Evolutionary conservation across 2,888 invertebrate genomes (phyloP), one percentile per base, ranked within the genome.

Genomic region (Parnassius mnemosyne): DNA sequence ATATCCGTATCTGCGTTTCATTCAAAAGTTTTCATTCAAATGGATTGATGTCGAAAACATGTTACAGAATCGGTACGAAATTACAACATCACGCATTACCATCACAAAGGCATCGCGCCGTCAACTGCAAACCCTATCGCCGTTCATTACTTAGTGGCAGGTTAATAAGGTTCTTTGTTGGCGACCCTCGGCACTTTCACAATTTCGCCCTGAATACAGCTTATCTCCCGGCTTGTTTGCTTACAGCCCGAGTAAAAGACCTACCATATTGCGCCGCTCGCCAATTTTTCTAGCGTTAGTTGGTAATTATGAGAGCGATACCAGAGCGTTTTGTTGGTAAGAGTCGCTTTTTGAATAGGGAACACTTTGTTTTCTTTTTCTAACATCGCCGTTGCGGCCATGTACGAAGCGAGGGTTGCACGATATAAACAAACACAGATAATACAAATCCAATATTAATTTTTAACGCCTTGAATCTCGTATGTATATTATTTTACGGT

Each of bases 81-180:
- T 81, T 77, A 81, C 73, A 74, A 81, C 72, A 73, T 73, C 71
- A 71, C 65, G 67, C 74, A 83, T 83, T 80, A 82, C 74, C 81
- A 83, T 84, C 74, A 81, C 79, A 85, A 84, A 83, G 78, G 77
- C 65, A 74, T 43, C 49, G 44, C 53, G 52, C 58, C 59, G 43
- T 47, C 53, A 44, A 50, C 70, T 73, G 79, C 80, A 80, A 34
- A 84, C 83, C 81, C 83, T 84, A 83, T 85, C 82, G 79, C 76
- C 80, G 80, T 88, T 83, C 84, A 87, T 88, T 88, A 86, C 81
- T 84, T 83, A 84, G 83, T 81, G 83, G 81, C 76, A 79, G 86
- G 87, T 85, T 89, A 89, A 89, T 87, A 88, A 84, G 84, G 80
- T 84, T 84, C 84, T 88, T 89, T 89, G 87, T 89, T 75, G 78